Evolutionary conservation across 1,140 invertebrate species (phyloP), one percentile per base, ranked within the genome.

Genomic region (Zaprionus ghesquierei): DNA sequence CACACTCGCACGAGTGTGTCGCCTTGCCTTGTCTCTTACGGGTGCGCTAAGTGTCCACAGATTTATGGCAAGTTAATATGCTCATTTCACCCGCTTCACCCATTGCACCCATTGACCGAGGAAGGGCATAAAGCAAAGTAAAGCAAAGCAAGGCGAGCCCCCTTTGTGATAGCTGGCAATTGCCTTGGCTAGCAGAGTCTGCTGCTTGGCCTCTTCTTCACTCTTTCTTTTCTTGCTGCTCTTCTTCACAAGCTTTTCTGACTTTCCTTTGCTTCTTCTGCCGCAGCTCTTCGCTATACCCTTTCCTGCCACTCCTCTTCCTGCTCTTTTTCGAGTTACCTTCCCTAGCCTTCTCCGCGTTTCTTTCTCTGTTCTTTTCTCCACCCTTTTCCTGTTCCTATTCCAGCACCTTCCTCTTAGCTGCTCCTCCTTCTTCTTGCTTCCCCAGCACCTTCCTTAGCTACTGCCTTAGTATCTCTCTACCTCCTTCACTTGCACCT

Each of bases 21-120:
- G 5, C 5, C 35, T 0, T 6, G 13, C 35, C 35, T n/a, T 2
- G 35, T 38, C 35, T 41, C 35, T 41, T 29, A 2, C 5, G 35
- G 41, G 18, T 46, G 4, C 41, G 15, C 22, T 10, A 49, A 13
- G 5, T 53, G 65, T 72, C 69, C 74, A 46, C 77, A 77, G 81
- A 86, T 86, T 85, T 85, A 85, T 85, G 38, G 82, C 78, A 85
- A 87, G 78, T 85, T 85, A 87, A 85, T 85, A 85, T 81, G 82
- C 78, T 84, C 78, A 85, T 81, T 78, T 73, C 78, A 53, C 50
- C 61, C 78, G 81, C 75, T 78, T 72, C 75, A 53, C 50, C 61
- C 65, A 74, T 75, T 82, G 53, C 66, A 69, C n/a, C n/a, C 50
- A 51, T 31, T 51, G 59, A 31, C 65, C 44, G 50, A 55, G 38